Evolutionary conservation across 2,888 invertebrate genomes (phyloP).

Genomic region (Clanis bilineata): DNA sequence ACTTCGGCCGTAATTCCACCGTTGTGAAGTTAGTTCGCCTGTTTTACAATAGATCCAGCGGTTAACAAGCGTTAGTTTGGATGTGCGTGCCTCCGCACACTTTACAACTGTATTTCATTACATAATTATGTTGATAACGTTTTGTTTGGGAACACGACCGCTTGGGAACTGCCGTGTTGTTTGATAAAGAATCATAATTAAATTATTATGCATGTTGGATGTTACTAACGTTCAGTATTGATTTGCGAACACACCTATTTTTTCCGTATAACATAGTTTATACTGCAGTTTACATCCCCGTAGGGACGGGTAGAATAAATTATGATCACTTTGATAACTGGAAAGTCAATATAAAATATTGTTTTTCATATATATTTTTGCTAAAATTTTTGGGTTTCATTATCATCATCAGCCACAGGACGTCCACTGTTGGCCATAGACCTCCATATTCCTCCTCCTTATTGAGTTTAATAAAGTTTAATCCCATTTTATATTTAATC

Average conservation of each 20-base stretch:
- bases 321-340: too few relatives aligned
- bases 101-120: not conserved
- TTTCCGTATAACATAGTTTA: too few relatives aligned
- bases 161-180: not conserved
- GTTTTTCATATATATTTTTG: too few relatives aligned
- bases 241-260: not conserved
- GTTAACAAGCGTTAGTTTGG: not conserved
- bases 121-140: not conserved
- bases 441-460: too few relatives aligned
- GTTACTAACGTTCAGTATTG: not conserved
- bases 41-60: not conserved
- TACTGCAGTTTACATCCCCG: too few relatives aligned
- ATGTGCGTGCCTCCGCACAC: conserved; percentile 3
- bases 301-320: too few relatives aligned
- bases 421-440: too few relatives aligned
- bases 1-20: conserved; percentile 11
- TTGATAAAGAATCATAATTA: not conserved
- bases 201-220: not conserved
- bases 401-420: too few relatives aligned
- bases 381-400: too few relatives aligned
- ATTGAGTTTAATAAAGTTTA: too few relatives aligned
- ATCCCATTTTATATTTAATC: too few relatives aligned
- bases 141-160: not conserved
- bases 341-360: too few relatives aligned
- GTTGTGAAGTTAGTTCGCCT: conserved; percentile 2